Evolutionary conservation across 2,888 invertebrate genomes (phyloP).

Genomic region (Graphium colonna): DNA sequence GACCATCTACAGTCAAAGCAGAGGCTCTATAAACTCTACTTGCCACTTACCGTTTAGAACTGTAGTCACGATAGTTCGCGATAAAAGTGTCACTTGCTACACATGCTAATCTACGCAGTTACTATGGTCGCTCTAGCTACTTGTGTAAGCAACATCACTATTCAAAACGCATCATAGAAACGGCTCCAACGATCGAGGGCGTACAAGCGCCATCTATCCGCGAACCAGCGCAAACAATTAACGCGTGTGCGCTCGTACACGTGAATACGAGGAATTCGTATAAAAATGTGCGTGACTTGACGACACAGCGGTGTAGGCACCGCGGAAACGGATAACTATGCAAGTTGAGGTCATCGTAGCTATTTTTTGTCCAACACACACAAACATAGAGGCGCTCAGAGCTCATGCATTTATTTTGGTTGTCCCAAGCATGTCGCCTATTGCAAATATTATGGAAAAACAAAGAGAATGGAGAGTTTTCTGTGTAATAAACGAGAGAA

Average conservation of each 20-base stretch:
- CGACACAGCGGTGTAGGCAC: constrained; percentile 42
- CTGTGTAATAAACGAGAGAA: too few species aligned
- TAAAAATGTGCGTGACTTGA: constrained; percentile 52
- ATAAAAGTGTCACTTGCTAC: too few species aligned
- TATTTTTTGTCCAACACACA: constrained; percentile 37
- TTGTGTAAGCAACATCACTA: constrained; percentile 11
- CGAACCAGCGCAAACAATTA: constrained; percentile 21
- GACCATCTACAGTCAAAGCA: too few species aligned
- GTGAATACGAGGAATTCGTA: constrained; percentile 29
- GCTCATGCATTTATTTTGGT: constrained; percentile 17
- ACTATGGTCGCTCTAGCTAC: not conserved
- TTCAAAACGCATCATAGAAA: constrained; percentile 37
- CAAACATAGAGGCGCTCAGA: constrained; percentile 27
- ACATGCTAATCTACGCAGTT: too few species aligned
- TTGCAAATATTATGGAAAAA: not conserved
- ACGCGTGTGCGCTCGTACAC: constrained; percentile 27
- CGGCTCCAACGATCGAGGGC: constrained; percentile 27
- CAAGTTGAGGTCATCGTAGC: constrained; percentile 59
- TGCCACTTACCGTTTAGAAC: too few species aligned
- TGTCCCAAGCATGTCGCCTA: not conserved
- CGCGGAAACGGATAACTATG: constrained; percentile 61
- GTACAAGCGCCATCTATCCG: constrained; percentile 39
- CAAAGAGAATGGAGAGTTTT: not conserved
- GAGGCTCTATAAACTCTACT: too few species aligned
- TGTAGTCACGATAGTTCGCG: too few species aligned